Evolutionary conservation across 1,140 invertebrate species (phyloP), one percentile per base, ranked within the genome.

Genomic region (Acromyrmex heyeri): DNA sequence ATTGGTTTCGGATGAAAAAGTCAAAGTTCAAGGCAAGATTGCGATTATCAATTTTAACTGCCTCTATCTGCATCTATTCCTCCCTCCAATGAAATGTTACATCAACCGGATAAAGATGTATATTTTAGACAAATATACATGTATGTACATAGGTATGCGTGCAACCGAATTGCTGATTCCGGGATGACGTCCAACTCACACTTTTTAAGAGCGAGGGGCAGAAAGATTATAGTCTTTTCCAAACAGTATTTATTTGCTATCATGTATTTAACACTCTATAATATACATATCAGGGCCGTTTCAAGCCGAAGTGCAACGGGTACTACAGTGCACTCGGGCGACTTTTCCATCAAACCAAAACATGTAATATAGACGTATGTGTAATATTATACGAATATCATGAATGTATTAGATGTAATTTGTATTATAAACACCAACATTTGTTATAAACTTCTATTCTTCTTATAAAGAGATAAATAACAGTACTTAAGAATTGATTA

Each of bases 1-100:
- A 44, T 21, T 1, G 24, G 70, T 89, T 88, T 77, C 27, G 27
- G n/a, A 81, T n/a, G 4, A 4, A 38, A 5, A 50, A 38, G 55
- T 77, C 55, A 90, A 69, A 77, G 89, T 85, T 90, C 76, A 86
- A 86, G 72, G 86, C 4, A 24, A 86, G 18, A 78, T 86, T 24
- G 18, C 44, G 38, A 85, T 89, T 77, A 57, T 70, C 27, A 88
- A 73, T 73, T 78, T 85, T 65, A 53, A 16, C 48, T 59, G n/a
- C 55, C 16, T n/a, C n/a, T n/a, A n/a, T n/a, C n/a, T n/a, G n/a
- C n/a, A 50, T 50, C 53, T 27, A 27, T 48, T 83, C 18, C 38
- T 77, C 14, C 27, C 61, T 69, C 12, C 6, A 8, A 0, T 3
- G 16, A 69, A 61, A 73, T 10, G 30, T 77, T 85, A 88, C 34